These are phyloP conservation scores for Cyanoliseus patagonus DNA, from an alignment of 2,113 vertebrate genomes.

Conservation along the genomic window DNA sequence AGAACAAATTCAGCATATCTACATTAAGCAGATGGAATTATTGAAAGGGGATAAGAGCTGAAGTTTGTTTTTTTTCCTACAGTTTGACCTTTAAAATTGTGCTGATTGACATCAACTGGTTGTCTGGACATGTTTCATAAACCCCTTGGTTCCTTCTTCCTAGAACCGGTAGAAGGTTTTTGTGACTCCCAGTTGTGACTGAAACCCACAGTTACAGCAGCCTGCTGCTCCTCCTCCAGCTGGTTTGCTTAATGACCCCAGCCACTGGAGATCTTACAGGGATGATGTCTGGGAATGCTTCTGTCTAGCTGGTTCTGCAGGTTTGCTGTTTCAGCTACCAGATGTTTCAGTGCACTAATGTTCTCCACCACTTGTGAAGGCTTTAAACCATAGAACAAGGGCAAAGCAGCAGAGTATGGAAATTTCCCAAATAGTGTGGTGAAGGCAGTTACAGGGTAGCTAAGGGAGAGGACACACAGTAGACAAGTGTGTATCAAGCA, in stretches of 20 bases:
- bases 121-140: not conserved
- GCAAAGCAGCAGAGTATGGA: not conserved
- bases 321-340: not conserved
- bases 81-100: not conserved
- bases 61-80: not conserved
- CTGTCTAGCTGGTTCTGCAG: not conserved
- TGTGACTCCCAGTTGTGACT: not conserved
- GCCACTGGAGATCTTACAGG: not conserved
- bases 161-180: not conserved
- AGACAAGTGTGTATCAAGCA: not conserved
- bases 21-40: not conserved
- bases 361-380: not conserved
- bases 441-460: not conserved
- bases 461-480: not conserved
- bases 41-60: not conserved
- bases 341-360: not conserved
- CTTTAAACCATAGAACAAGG: not conserved
- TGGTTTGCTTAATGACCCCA: not conserved
- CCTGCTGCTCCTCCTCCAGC: not conserved
- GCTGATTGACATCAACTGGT: not conserved
- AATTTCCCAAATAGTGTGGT: fast-evolving
- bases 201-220: not conserved
- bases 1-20: not conserved
- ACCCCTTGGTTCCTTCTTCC: not conserved
- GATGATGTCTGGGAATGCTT: not conserved